phyloP scores from a whole-genome alignment of 2,113 vertebrate genomes.

The Gadus macrocephalus region DNA sequence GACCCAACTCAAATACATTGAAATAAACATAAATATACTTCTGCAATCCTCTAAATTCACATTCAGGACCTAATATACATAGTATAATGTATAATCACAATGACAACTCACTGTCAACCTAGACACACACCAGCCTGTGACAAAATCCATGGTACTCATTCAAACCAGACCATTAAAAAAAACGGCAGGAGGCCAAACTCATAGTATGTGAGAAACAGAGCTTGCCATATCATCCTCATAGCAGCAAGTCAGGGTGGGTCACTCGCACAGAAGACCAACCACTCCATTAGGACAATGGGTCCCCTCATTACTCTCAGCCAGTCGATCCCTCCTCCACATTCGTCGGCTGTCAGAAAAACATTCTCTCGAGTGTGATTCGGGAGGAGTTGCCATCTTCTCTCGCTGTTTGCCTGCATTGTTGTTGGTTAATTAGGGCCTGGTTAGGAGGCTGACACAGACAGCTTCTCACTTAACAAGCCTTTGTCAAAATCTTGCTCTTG shows the following conservation, averaged over 20 bases:
- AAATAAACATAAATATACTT: too few species aligned
- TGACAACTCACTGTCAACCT: too few species aligned
- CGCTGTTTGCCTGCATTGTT: slow-evolving; percentile 29
- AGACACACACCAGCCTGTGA: too few species aligned
- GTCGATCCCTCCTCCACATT: slow-evolving; percentile 26
- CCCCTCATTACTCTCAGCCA: slow-evolving; percentile 24
- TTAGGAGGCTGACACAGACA: slow-evolving; percentile 48
- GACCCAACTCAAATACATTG: too few species aligned
- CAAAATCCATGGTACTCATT: too few species aligned
- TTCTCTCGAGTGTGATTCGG: slow-evolving; percentile 29
- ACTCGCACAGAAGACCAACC: slow-evolving; percentile 23
- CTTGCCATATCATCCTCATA: slow-evolving; percentile 18
- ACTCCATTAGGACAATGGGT: slow-evolving; percentile 16
- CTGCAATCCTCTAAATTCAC: too few species aligned
- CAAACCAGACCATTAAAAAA: slow-evolving; percentile 13
- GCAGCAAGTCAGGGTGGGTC: slow-evolving; percentile 19
- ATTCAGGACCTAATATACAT: too few species aligned
- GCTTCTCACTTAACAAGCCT: slow-evolving; percentile 52
- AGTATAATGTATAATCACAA: too few species aligned
- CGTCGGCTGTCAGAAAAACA: slow-evolving; percentile 34
- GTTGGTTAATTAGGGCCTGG: slow-evolving; percentile 59
- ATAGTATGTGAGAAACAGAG: slow-evolving; percentile 21
- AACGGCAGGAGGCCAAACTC: slow-evolving; percentile 9
- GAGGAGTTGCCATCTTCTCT: slow-evolving; percentile 22
- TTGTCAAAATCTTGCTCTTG: slow-evolving; percentile 53